Evolutionary conservation across 1,140 invertebrate species (phyloP), one percentile per base, ranked within the genome.

Genomic region (Arctopsyche grandis): DNA sequence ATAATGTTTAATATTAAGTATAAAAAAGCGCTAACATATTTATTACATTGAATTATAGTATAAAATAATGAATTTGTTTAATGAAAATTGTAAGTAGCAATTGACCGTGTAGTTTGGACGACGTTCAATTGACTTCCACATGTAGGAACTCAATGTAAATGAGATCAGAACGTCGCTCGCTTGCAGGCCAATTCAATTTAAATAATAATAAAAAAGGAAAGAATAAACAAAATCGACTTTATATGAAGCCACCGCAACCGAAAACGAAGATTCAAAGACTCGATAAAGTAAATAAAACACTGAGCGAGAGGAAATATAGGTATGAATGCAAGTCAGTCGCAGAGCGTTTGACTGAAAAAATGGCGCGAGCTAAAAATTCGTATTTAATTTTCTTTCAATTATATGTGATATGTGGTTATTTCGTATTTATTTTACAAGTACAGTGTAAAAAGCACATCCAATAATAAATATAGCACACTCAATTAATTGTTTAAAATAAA

Each of bases 341-440:
- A 74, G 52, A 16, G 29, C 16, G n/a, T 16, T 43, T 43, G 10
- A 44, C 44, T 52, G 10, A 43, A 71, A n/a, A 19, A 24, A 44
- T 21, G 56, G 22, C 48, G 46, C 71, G 22, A 75, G 22, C 48
- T 56, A 24, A 48, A 75, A 24, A 16, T 56, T 66, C 63, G 63
- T 66, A 66, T 66, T 66, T 19, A 38, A 44, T 71, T 46, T 38
- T 14, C 46, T 9, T 71, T 46, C 21, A 71, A n/a, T 46, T 21
- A 66, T 75, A 56, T 63, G 78, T 79, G 77, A 81, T 81, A 79
- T 81, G 80, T 81, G 80, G 73, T n/a, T 75, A 81, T 76, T 78
- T 80, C 56, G 43, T 52, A 75, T 79, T 66, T 73, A 77, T 71
- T 75, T 75, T 77, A 66, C 38, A 69, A 22, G 26, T 43, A 76